These are phyloP conservation scores for Drosophila yooni DNA, from an alignment of 2,888 invertebrate species.

Conservation along the genomic window DNA sequence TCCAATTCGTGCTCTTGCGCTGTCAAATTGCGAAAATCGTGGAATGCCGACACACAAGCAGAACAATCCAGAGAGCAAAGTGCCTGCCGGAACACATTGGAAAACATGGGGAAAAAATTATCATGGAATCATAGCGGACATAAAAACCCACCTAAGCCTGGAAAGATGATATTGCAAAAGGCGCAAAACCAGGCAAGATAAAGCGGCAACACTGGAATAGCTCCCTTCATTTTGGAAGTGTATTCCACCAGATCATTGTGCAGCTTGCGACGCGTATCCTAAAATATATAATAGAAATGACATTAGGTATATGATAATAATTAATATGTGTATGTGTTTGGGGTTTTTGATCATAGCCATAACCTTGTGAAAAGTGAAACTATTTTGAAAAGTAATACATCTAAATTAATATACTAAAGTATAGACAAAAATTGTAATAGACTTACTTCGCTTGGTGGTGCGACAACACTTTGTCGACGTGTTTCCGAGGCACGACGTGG, in stretches of 20 bases:
- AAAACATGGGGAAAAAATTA: not conserved
- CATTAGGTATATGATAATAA: not conserved
- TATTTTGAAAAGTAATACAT: not conserved
- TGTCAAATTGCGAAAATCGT: constrained; percentile 92
- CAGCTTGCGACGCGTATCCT: constrained; percentile 91
- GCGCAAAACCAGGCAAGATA: constrained; percentile 95
- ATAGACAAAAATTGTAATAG: not conserved
- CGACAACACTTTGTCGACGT: constrained; percentile 87
- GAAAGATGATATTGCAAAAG: constrained; percentile 91
- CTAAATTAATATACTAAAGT: not conserved
- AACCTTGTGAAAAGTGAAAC: not conserved
- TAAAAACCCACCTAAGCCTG: constrained; percentile 89
- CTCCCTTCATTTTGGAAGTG: constrained; percentile 94
- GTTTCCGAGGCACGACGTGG: constrained; percentile 71
- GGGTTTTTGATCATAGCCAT: not conserved
- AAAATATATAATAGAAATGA: not conserved
- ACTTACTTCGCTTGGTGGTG: constrained; percentile 85
- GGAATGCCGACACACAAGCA: constrained; percentile 96
- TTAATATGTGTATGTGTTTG: not conserved
- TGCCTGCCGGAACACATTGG: constrained; percentile 87
- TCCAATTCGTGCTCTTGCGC: constrained; percentile 90
- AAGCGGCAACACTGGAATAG: constrained; percentile 95
- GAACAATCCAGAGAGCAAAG: constrained; percentile 94
- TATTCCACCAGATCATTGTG: constrained; percentile 92
- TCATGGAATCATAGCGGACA: no score